Percentiles rank a stretch among this genome's conserved stretches.
phyloP scores from a whole-genome alignment of 2,888 invertebrate genomes.

The Nudaria mundana region DNA sequence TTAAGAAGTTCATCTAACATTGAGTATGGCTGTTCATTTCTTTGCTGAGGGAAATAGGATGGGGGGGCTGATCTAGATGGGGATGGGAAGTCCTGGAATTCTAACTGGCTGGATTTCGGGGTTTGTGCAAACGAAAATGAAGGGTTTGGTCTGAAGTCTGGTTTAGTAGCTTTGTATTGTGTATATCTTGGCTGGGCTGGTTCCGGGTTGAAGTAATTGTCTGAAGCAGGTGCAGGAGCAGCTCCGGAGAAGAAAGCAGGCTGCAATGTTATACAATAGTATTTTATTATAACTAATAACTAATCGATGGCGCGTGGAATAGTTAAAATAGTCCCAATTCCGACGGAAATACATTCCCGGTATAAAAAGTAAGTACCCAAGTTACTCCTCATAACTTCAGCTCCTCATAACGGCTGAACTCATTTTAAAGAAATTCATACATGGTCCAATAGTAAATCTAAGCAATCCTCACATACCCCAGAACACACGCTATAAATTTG shows the following conservation, averaged over 20 bases:
- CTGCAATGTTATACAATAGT: conserved; percentile 35
- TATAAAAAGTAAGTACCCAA: too few species aligned
- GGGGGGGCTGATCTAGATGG: conserved; percentile 34
- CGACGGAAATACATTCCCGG: too few species aligned
- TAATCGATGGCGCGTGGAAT: too few species aligned
- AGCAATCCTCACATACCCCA: too few species aligned
- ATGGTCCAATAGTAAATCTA: too few species aligned
- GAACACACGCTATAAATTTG: too few species aligned
- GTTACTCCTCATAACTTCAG: too few species aligned
- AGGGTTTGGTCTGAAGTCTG: conserved; percentile 54
- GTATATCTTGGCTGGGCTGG: conserved; percentile 47
- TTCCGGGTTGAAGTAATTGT: conserved; percentile 62
- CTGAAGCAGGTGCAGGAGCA: conserved; percentile 50
- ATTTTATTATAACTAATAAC: too few species aligned
- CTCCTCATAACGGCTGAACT: too few species aligned
- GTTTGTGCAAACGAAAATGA: conserved; percentile 35
- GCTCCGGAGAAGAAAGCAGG: conserved; percentile 73
- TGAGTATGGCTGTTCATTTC: conserved; percentile 55
- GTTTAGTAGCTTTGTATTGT: conserved; percentile 40
- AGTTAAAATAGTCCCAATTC: too few species aligned
- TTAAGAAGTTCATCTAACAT: conserved; percentile 90
- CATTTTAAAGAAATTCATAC: too few species aligned
- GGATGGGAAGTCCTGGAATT: conserved; percentile 12
- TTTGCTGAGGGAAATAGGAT: conserved; percentile 37
- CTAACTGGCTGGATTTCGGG: not conserved